Conservation (phyloP, 1,140 invertebrate genomes). For the Ridgeia piscesae region DNA sequence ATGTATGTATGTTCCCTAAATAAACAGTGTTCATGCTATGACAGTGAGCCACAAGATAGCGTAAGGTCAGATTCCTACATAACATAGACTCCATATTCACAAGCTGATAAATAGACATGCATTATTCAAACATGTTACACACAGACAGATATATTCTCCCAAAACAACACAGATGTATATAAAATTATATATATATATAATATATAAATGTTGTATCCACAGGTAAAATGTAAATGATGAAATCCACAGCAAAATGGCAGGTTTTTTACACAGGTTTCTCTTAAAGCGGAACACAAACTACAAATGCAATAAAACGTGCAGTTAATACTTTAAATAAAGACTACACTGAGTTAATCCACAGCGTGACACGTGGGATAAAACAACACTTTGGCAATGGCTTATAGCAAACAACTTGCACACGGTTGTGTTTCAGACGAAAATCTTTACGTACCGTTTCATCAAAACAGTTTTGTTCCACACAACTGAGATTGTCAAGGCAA, state of each 20-base stretch:
- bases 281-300: neutral
- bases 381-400: neutral
- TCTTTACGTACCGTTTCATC: neutral
- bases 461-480: neutral
- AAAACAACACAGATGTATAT: neutral
- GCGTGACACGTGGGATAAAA: neutral
- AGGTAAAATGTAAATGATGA: neutral
- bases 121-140: neutral
- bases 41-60: neutral
- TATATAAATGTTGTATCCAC: neutral
- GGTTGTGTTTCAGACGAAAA: neutral
- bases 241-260: conserved; percentile 4
- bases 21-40: neutral
- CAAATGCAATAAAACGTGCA: neutral
- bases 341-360: neutral
- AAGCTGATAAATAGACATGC: neutral
- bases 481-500: neutral
- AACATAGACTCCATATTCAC: neutral
- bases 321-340: neutral
- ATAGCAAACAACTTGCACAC: neutral
- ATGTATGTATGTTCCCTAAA: neutral
- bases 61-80: neutral
- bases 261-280: neutral
- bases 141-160: neutral
- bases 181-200: neutral